phyloP scores from a whole-genome alignment of 2,797 vertebrate species.

The Semaprochilodus insignis region DNA sequence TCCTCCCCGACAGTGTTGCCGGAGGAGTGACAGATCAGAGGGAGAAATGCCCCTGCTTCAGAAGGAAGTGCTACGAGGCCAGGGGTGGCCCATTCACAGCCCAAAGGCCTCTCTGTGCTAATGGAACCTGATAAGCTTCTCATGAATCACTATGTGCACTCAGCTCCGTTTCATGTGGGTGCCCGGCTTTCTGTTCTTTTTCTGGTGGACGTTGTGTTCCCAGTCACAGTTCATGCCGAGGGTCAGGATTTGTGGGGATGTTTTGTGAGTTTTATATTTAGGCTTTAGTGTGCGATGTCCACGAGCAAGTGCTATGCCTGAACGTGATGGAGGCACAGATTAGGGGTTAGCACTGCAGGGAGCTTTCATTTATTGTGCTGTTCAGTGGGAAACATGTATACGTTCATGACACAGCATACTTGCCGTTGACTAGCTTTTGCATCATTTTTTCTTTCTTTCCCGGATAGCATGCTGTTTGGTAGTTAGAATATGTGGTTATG shows the following conservation, averaged over 20 bases:
- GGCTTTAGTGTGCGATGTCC: neutral
- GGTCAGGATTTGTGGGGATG: neutral
- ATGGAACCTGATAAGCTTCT: slow-evolving; percentile 48
- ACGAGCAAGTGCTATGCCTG: neutral
- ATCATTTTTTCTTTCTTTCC: slow-evolving; percentile 22
- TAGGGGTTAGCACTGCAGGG: neutral
- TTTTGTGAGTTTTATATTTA: neutral
- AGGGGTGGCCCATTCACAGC: slow-evolving; percentile 48
- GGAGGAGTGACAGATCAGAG: slow-evolving; percentile 54
- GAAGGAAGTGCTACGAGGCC: slow-evolving; percentile 45
- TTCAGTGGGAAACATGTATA: neutral
- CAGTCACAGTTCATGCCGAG: slow-evolving; percentile 8
- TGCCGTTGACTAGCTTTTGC: slow-evolving; percentile 31
- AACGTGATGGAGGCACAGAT: neutral
- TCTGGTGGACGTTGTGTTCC: neutral
- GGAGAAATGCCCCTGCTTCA: slow-evolving; percentile 41
- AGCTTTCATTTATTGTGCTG: neutral
- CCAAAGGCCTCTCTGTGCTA: slow-evolving; percentile 39
- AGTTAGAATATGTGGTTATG: neutral
- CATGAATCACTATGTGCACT: slow-evolving; percentile 30
- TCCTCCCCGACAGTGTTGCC: slow-evolving; percentile 58
- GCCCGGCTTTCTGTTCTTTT: neutral
- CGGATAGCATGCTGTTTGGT: slow-evolving; percentile 10
- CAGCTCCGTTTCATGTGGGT: neutral
- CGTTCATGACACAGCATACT: slow-evolving; percentile 15